These are phyloP conservation scores for Gadopsis marmoratus DNA, from an alignment of 2,797 vertebrate genomes.

Conservation along the genomic window DNA sequence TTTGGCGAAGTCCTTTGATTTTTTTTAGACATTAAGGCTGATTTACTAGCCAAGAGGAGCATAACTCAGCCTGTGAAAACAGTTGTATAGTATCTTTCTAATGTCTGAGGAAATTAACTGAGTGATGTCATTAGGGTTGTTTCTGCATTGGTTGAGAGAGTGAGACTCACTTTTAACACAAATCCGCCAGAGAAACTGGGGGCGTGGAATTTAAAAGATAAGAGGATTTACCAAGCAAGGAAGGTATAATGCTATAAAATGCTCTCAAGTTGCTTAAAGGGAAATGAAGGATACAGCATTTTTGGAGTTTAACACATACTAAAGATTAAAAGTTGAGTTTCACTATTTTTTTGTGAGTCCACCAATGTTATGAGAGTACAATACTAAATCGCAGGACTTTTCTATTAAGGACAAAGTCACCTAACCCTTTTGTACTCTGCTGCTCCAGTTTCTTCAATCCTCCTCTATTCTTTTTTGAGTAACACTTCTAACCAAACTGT, in stretches of 20 bases:
- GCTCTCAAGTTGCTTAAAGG: background rate
- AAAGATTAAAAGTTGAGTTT: background rate
- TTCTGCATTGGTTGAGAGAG: background rate
- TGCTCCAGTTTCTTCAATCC: background rate
- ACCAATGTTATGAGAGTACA: background rate
- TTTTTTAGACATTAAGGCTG: background rate
- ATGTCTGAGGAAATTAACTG: background rate
- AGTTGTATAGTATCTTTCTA: background rate
- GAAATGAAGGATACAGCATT: background rate
- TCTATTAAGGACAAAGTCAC: background rate
- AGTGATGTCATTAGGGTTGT: background rate
- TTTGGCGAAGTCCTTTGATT: background rate
- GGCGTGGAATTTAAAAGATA: background rate
- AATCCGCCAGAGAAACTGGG: background rate
- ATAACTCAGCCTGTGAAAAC: background rate
- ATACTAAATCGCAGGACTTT: background rate
- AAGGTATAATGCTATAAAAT: background rate
- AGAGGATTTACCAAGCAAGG: background rate
- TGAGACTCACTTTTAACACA: background rate
- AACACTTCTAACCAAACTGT: constrained; percentile 7
- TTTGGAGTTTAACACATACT: background rate
- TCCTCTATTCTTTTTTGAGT: background rate
- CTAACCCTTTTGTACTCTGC: background rate
- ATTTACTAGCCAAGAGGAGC: background rate
- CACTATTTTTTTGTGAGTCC: background rate